phyloP scores from a whole-genome alignment of 2,797 vertebrate species.

The Australoheros facetus region DNA sequence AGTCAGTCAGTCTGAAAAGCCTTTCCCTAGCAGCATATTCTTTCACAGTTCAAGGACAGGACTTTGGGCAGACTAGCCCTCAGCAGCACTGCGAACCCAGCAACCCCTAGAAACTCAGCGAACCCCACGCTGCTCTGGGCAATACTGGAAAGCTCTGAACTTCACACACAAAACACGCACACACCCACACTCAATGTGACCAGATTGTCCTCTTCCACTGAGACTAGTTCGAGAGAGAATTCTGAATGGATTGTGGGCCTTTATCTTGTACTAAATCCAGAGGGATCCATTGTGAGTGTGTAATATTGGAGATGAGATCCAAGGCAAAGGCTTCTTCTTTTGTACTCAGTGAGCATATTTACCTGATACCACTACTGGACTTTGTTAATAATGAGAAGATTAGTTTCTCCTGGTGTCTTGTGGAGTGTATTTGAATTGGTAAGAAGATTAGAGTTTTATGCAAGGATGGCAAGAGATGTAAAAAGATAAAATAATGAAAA shows the following conservation, averaged over 20 bases:
- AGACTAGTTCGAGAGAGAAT: slow-evolving; percentile 43
- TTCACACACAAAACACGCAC: slow-evolving; percentile 28
- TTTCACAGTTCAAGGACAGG: slow-evolving; percentile 80
- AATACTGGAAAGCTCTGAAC: slow-evolving; percentile 67
- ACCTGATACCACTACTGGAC: slow-evolving; percentile 49
- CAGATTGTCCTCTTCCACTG: slow-evolving; percentile 36
- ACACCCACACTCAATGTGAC: slow-evolving; percentile 34
- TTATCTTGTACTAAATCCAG: slow-evolving; percentile 51
- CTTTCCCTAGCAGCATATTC: slow-evolving; percentile 75
- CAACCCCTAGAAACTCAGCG: slow-evolving; percentile 80
- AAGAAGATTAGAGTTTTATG: slow-evolving; percentile 44
- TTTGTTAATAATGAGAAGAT: slow-evolving; percentile 63
- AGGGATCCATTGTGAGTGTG: slow-evolving; percentile 55
- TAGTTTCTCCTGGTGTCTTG: slow-evolving; percentile 48
- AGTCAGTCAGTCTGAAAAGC: slow-evolving; percentile 76
- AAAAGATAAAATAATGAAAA: slow-evolving; percentile 25
- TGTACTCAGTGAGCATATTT: slow-evolving; percentile 49
- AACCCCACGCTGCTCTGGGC: slow-evolving; percentile 73
- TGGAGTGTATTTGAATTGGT: slow-evolving; percentile 39
- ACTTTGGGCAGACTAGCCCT: slow-evolving; percentile 72
- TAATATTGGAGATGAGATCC: slow-evolving; percentile 56
- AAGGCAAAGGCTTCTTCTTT: slow-evolving; percentile 54
- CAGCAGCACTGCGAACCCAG: slow-evolving; percentile 73
- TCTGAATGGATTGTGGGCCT: slow-evolving; percentile 47
- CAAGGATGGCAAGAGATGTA: neutral